A percentile compares a stretch with the other conserved stretches of the same genome.
phyloP scores from a whole-genome alignment of 2,113 vertebrate species.

The Physeter macrocephalus region DNA sequence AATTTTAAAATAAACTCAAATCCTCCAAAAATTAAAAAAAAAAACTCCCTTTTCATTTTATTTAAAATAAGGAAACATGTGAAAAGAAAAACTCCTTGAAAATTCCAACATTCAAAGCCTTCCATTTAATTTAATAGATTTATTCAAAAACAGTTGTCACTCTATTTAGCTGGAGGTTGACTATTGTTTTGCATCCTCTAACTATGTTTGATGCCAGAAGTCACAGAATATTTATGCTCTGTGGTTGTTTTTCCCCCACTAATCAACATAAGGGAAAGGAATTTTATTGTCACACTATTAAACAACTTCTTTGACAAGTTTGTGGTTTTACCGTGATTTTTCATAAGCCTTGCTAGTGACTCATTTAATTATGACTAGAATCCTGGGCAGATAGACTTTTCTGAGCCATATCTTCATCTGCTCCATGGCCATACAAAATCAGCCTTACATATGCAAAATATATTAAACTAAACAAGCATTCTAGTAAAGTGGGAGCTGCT shows the following conservation, averaged over 20 bases:
- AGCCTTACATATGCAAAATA: background rate
- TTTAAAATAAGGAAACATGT: background rate
- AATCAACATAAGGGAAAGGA: background rate
- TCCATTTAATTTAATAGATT: background rate
- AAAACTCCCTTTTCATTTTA: background rate
- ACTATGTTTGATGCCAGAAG: background rate
- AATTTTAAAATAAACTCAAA: conserved; percentile 16
- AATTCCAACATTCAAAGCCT: background rate
- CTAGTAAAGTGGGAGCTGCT: background rate
- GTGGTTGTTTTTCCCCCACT: background rate
- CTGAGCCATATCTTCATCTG: background rate
- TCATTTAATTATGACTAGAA: conserved; percentile 15
- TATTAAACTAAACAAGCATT: background rate
- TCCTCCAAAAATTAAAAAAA: background rate
- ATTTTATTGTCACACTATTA: background rate
- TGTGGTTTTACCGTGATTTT: background rate
- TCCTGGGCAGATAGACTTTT: background rate
- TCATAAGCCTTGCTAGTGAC: background rate
- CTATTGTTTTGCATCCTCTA: background rate
- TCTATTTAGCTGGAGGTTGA: background rate
- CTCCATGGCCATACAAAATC: background rate
- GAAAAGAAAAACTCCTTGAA: background rate
- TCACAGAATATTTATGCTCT: background rate
- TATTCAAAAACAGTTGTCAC: background rate
- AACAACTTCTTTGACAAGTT: background rate